Evolutionary conservation across 2,113 vertebrate genomes (phyloP), one percentile per base, ranked within the genome.

Genomic region (Spea bombifrons): DNA sequence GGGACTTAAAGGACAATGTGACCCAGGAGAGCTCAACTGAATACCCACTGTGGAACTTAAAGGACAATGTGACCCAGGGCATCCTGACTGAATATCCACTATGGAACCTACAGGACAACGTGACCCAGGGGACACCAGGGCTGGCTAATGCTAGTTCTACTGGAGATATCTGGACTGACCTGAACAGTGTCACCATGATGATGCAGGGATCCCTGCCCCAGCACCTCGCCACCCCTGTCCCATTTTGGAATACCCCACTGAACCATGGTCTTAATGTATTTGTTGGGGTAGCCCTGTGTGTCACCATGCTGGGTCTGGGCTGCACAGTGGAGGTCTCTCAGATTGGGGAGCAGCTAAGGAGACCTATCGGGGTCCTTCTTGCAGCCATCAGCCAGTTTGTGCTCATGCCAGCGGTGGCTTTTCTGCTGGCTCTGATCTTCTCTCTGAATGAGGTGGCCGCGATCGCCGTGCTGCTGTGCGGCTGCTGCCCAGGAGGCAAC

Each of bases 401-500:
- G 30, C 85, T 98, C 85, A 95, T 99, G 96, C 97, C 97, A 0
- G 83, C 98, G 82, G 86, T 99, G 77, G 96, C 96, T 75, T 98
- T 98, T 82, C 90, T 96, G 17, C 79, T 98, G 85, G 97, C 97
- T 17, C 84, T 97, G 16, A 75, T 87, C 85, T 98, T 97, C 90
- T 92, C 93, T 15, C 91, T 99, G 81, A 87, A 96, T 78, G 97
- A 97, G 75, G 96, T 97, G 84, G 95, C 95, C 1, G 97, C 97
- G 10, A 92, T 98, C 84, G 96, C 97, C 0, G 95, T 99, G 17
- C 93, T 99, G 7, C 90, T 99, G 15, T 99, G 97, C 46, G 97
- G 97, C 83, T 99, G 96, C 90, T 98, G 97, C 43, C 97, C 97
- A 0, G 97, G 97, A 0, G 97, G 97, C 1, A 98, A 96, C 82